Evolutionary conservation across 1,140 invertebrate genomes (phyloP).

Genomic region (Drosophila saltans): DNA sequence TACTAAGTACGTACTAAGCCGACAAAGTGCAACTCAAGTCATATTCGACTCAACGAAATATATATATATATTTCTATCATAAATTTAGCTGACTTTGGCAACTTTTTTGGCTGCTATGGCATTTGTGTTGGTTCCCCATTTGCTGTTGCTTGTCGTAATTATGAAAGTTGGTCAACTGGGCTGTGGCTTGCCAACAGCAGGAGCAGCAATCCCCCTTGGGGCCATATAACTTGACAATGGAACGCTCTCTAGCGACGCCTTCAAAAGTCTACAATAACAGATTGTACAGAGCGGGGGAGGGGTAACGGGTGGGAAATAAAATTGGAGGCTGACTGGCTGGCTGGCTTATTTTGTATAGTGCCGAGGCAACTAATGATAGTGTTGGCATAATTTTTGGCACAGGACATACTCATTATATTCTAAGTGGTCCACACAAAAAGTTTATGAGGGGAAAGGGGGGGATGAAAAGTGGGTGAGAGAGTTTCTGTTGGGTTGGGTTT

Average conservation of each 20-base stretch:
- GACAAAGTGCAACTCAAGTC: slow-evolving; percentile 27
- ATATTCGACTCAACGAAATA: slow-evolving; percentile 4
- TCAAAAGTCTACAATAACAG: slow-evolving; percentile 43
- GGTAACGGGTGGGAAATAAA: neutral
- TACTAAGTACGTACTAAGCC: slow-evolving; percentile 65
- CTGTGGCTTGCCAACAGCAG: slow-evolving; percentile 31
- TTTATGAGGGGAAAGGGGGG: slow-evolving; percentile 18
- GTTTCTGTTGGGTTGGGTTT: slow-evolving; percentile 20
- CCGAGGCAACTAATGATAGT: slow-evolving; percentile 51
- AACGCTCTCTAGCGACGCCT: slow-evolving; percentile 27
- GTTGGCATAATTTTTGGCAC: slow-evolving; percentile 59
- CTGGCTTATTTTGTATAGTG: slow-evolving; percentile 28
- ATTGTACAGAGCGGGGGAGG: slow-evolving; percentile 19
- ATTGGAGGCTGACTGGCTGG: neutral
- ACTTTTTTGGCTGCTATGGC: slow-evolving; percentile 34
- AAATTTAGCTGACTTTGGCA: slow-evolving; percentile 52
- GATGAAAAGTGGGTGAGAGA: slow-evolving; percentile 13
- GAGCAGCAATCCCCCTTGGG: slow-evolving; percentile 43
- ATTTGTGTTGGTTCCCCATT: slow-evolving; percentile 9
- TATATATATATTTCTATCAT: slow-evolving; percentile 49
- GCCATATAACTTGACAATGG: slow-evolving; percentile 56
- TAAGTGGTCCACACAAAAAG: slow-evolving; percentile 44
- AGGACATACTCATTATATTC: slow-evolving; percentile 72
- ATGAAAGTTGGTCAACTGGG: slow-evolving; percentile 73
- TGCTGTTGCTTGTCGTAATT: slow-evolving; percentile 58